These are phyloP conservation scores for Phalanger gymnotis DNA, from an alignment of 2,797 vertebrate genomes.

Conservation along the genomic window DNA sequence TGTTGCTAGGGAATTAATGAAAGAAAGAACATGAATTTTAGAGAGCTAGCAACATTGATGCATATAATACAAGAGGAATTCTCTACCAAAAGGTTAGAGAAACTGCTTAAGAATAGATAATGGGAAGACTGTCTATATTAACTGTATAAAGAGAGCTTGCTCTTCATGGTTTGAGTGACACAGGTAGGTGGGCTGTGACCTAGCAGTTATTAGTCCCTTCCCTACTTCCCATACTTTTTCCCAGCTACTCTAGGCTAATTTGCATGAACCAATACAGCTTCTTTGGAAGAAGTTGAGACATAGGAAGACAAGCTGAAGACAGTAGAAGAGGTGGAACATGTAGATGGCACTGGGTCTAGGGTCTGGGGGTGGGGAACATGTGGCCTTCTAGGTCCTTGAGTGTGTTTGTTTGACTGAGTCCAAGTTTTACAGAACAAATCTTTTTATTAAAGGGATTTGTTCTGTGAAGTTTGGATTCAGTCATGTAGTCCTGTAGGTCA, in stretches of 20 bases:
- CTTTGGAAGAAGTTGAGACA: not conserved
- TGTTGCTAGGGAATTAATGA: not conserved
- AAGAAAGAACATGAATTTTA: not conserved
- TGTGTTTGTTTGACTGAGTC: no score
- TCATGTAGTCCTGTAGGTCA: no score
- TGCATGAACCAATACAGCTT: not conserved
- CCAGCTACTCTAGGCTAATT: not conserved
- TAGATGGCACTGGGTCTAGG: not conserved
- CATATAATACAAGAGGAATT: not conserved
- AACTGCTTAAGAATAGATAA: not conserved
- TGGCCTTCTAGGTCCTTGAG: no score
- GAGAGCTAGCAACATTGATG: not conserved
- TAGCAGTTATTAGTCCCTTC: not conserved
- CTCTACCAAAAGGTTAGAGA: not conserved
- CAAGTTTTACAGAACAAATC: no score
- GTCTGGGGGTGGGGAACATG: no score
- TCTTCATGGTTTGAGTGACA: not conserved
- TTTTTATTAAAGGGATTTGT: no score
- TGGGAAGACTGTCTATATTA: not conserved
- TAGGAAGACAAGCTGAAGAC: not conserved
- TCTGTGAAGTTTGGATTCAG: no score
- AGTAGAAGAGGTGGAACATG: not conserved
- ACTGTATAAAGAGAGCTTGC: not conserved
- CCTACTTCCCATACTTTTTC: not conserved
- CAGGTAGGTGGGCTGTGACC: not conserved